Base-by-base conservation (phyloP, 1,140 invertebrate species). In the Orius insidiosus region DNA sequence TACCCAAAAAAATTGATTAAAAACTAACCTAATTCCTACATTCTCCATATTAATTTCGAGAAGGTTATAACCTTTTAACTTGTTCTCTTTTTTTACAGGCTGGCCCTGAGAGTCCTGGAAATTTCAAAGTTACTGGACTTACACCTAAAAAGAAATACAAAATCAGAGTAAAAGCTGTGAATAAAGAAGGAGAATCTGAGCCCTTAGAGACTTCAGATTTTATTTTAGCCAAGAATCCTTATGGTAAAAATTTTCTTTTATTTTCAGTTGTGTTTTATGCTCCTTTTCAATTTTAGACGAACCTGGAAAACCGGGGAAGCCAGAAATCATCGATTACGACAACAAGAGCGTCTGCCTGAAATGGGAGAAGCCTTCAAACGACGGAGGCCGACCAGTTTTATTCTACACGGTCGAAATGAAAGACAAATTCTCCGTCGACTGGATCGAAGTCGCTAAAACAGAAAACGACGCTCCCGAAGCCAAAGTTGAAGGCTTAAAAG, bases 61-160 rank as follows among this genome's bases (percentile, higher is more conserved):
- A n/a, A n/a, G n/a, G n/a, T n/a, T n/a, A n/a, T n/a, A n/a, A n/a
- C n/a, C n/a, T n/a, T n/a, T n/a, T n/a, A n/a, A n/a, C n/a, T n/a
- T n/a, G n/a, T n/a, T n/a, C n/a, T n/a, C n/a, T 24, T 7, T 43
- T 39, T 49, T 52, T 54, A 41, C 50, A 63, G 59, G 56, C 49
- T 43, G 54, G 52, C 9, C 47, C 53, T 11, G 42, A 63, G 46
- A 81, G 83, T n/a, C 76, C 85, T 1, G 68, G 76, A 30, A 73
- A 76, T 11, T 93, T 88, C 60, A 85, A 77, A 1, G 85, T 98
- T 52, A 83, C 88, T 58, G 88, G 89, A 19, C 71, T 99, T 0
- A 90, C 88, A 8, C 89, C 90, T 0, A 94, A 94, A 55, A 96
- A 98, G 64, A 92, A 89, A 56, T 98, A 98, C 64, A 95, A 97